A percentile compares a stretch with the other conserved stretches of the same genome.
phyloP scores from a whole-genome alignment of 1,140 invertebrate species.

The Gryllus bimaculatus region DNA sequence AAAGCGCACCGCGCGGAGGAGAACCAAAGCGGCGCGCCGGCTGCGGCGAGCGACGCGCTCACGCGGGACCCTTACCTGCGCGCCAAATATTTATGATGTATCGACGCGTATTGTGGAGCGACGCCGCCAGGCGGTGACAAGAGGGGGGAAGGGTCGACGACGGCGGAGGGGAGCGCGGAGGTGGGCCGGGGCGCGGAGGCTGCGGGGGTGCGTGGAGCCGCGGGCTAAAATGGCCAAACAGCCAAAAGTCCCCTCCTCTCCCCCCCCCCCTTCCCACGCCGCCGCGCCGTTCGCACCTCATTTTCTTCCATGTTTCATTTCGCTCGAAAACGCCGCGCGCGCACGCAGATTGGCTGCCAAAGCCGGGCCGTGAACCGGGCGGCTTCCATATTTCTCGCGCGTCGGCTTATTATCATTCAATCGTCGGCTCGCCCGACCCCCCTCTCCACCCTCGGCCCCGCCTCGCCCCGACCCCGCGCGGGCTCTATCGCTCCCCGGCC shows the following conservation, averaged over 20 bases:
- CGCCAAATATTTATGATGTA: conserved; percentile 5
- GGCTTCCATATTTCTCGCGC: background rate
- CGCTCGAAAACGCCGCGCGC: background rate
- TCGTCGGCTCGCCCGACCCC: background rate
- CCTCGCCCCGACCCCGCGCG: no score
- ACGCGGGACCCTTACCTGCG: background rate
- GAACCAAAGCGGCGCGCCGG: no score
- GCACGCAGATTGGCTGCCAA: background rate
- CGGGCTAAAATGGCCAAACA: background rate
- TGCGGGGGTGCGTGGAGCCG: no score
- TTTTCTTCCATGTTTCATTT: background rate
- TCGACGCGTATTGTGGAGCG: background rate
- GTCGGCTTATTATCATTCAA: background rate
- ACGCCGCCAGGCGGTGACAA: background rate
- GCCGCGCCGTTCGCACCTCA: background rate
- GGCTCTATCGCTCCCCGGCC: background rate
- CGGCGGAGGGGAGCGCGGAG: no score
- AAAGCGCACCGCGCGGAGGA: no score
- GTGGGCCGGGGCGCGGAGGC: no score
- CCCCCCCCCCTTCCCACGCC: background rate
- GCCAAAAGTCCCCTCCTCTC: no score
- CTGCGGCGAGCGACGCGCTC: background rate
- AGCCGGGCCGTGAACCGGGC: background rate
- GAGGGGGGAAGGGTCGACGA: no score
- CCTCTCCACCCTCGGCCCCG: background rate